A percentile compares a stretch with the other conserved stretches of the same genome.
phyloP scores from a whole-genome alignment of 2,888 invertebrate species.

The Digitonthophagus gazella region DNA sequence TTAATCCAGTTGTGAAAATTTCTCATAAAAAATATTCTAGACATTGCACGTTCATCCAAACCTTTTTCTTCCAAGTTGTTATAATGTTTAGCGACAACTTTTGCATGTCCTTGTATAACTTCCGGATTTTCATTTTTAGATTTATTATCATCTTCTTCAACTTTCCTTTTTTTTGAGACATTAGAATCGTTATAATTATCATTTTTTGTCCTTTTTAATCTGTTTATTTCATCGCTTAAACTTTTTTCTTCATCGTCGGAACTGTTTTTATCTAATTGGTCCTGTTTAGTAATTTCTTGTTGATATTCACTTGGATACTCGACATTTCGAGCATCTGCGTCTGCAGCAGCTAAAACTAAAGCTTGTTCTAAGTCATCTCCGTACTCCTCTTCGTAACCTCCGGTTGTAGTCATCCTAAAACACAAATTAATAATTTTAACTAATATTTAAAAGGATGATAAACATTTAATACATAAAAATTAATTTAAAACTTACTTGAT shows the following conservation, averaged over 20 bases:
- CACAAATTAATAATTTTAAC: neutral
- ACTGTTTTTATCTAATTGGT: constrained; percentile 28
- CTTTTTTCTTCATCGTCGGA: constrained; percentile 15
- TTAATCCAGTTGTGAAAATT: constrained; percentile 99
- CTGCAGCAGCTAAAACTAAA: constrained; percentile 46
- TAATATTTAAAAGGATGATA: neutral
- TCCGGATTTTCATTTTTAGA: neutral
- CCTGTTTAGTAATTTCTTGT: constrained; percentile 14
- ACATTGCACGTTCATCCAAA: constrained; percentile 74
- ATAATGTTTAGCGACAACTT: constrained; percentile 88
- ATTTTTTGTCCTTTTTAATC: neutral
- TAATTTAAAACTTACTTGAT: neutral
- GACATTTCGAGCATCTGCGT: constrained; percentile 45
- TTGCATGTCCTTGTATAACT: constrained; percentile 49
- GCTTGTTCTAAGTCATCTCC: constrained; percentile 47
- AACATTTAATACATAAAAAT: neutral
- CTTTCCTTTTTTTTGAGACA: constrained; percentile 6
- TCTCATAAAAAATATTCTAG: constrained; percentile 88
- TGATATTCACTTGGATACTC: constrained; percentile 21
- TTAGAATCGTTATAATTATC: neutral
- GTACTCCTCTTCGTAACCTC: constrained; percentile 33
- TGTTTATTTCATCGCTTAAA: neutral
- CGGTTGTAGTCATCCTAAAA: constrained; percentile 19
- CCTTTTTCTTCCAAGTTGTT: constrained; percentile 86
- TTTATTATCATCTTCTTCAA: neutral